phyloP scores from a whole-genome alignment of 1,140 invertebrate species.

The Amyelois transitella region DNA sequence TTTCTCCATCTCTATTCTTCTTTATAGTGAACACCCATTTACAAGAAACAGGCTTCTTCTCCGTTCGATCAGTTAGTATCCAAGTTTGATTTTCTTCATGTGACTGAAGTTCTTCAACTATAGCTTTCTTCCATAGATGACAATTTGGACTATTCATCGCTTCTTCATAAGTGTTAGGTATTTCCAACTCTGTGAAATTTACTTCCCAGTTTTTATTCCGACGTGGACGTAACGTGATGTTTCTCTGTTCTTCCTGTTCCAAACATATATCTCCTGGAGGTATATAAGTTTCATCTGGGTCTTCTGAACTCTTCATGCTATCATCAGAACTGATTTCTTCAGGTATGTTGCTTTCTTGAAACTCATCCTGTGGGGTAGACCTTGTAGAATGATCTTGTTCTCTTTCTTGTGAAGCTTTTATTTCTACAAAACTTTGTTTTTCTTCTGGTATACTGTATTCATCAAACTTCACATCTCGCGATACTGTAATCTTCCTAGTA shows the following conservation, averaged over 20 bases:
- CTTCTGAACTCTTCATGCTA: no score
- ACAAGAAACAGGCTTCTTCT: conserved; percentile 15
- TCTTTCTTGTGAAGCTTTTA: no score
- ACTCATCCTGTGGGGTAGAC: no score
- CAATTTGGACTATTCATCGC: conserved; percentile 15
- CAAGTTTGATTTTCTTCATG: conserved; percentile 29
- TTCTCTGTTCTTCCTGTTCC: background rate
- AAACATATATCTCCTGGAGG: background rate
- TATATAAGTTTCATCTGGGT: background rate
- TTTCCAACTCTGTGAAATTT: conserved; percentile 9
- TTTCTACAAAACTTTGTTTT: no score
- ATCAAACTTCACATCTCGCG: conserved; percentile 32
- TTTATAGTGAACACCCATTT: conserved; percentile 29
- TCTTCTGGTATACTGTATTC: conserved; percentile 11
- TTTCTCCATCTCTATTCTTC: conserved; percentile 14
- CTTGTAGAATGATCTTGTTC: no score
- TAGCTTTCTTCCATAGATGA: conserved; percentile 18
- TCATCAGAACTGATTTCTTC: no score
- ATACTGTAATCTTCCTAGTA: conserved; percentile 26
- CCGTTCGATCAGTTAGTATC: conserved; percentile 9
- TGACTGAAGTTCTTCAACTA: conserved; percentile 25
- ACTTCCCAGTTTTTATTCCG: conserved; percentile 2
- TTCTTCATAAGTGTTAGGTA: conserved; percentile 21
- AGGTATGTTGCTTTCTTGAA: no score
- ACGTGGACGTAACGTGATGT: conserved; percentile 9